phyloP scores from a whole-genome alignment of 92 coral and sea anemone genomes.

The Ricordea florida region DNA sequence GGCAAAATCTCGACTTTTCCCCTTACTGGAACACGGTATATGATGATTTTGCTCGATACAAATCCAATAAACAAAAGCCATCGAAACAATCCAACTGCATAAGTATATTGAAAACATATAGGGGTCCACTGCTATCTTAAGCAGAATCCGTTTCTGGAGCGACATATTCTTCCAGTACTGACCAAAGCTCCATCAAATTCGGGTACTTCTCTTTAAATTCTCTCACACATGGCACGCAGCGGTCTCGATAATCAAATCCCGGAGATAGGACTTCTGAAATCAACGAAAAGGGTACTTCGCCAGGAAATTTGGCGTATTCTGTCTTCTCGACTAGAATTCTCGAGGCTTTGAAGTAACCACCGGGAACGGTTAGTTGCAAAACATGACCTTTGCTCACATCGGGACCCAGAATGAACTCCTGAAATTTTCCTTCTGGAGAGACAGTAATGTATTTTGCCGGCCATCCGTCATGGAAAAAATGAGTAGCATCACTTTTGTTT shows the following conservation, averaged over 20 bases:
- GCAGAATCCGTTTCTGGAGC: too few relatives aligned
- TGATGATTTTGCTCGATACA: too few relatives aligned
- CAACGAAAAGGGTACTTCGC: slow-evolving; percentile 76
- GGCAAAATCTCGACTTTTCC: too few relatives aligned
- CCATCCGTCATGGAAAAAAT: slow-evolving; percentile 85
- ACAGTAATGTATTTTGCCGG: slow-evolving; percentile 66
- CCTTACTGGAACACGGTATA: too few relatives aligned
- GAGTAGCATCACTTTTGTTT: slow-evolving; percentile 71
- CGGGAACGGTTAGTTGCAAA: slow-evolving; percentile 59
- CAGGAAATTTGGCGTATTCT: slow-evolving; percentile 55
- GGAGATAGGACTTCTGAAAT: slow-evolving; percentile 78
- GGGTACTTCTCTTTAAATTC: slow-evolving; percentile 50
- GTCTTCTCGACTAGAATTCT: slow-evolving; percentile 51
- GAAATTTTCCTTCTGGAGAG: slow-evolving; percentile 62
- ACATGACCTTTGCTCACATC: slow-evolving; percentile 71
- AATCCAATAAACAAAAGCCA: too few relatives aligned
- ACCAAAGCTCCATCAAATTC: slow-evolving; percentile 12
- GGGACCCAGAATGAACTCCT: slow-evolving; percentile 59
- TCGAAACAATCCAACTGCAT: too few relatives aligned
- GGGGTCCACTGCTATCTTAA: too few relatives aligned
- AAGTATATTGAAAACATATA: too few relatives aligned
- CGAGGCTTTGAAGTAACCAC: slow-evolving; percentile 63
- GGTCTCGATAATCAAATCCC: slow-evolving; percentile 81
- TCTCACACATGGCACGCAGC: slow-evolving; percentile 58
- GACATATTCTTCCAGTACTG: slow-evolving; percentile 26